Conservation (phyloP, 2,888 invertebrate genomes). For the Exephanes ischioxanthus region DNA sequence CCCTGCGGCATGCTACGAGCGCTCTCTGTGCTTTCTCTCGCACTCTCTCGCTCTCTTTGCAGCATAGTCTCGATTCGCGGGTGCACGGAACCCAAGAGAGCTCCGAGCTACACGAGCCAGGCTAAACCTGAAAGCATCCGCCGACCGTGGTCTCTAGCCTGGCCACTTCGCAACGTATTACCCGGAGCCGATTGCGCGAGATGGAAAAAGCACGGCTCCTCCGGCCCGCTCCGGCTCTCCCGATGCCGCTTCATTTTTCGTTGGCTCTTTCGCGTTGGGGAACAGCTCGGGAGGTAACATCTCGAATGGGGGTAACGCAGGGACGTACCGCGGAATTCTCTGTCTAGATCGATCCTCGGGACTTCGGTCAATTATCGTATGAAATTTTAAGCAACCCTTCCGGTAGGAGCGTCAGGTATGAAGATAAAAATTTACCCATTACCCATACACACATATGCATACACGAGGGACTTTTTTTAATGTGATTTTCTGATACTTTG, state of each 20-base stretch:
- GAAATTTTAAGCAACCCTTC: too few relatives aligned
- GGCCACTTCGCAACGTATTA: slow-evolving; percentile 74
- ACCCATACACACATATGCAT: too few relatives aligned
- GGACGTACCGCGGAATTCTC: neutral
- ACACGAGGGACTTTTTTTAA: too few relatives aligned
- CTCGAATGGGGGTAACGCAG: neutral
- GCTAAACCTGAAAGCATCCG: slow-evolving; percentile 68
- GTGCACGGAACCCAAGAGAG: slow-evolving; percentile 74
- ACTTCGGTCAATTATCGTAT: neutral
- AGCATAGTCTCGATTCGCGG: neutral
- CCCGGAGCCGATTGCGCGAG: slow-evolving; percentile 31
- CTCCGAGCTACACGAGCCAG: slow-evolving; percentile 62
- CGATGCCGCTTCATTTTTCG: neutral
- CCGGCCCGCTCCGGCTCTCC: neutral
- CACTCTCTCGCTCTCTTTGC: neutral
- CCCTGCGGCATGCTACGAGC: slow-evolving; percentile 70
- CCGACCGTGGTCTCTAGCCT: slow-evolving; percentile 23
- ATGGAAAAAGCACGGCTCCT: slow-evolving; percentile 13
- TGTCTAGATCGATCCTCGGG: neutral
- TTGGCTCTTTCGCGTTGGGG: neutral
- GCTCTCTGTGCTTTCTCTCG: slow-evolving; percentile 30
- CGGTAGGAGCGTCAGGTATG: too few relatives aligned
- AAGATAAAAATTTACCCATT: too few relatives aligned
- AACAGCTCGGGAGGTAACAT: neutral
- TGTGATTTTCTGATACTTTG: too few relatives aligned